phyloP scores from a whole-genome alignment of 2,113 vertebrate species.

The Ia io region DNA sequence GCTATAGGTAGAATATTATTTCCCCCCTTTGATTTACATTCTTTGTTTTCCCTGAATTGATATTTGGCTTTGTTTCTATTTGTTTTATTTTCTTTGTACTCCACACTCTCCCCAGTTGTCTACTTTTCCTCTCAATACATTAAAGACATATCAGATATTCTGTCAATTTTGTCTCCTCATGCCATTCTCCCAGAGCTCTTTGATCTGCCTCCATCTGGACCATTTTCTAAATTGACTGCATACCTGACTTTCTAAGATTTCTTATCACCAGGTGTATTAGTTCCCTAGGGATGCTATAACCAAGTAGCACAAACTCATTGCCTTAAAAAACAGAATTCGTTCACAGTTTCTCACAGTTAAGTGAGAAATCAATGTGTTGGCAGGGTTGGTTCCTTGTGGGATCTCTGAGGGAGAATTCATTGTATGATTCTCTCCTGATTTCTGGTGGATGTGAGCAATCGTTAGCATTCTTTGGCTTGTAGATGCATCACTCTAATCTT shows the following conservation, averaged over 20 bases:
- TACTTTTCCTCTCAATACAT: background rate
- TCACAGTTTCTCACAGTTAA: background rate
- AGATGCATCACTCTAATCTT: background rate
- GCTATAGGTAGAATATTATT: background rate
- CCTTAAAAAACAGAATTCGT: background rate
- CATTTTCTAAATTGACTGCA: background rate
- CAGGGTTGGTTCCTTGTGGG: background rate
- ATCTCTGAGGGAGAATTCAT: background rate
- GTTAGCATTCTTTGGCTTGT: background rate
- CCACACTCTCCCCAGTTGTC: background rate
- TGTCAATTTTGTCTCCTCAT: background rate
- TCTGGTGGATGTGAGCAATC: background rate
- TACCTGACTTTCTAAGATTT: background rate
- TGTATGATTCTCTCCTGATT: background rate
- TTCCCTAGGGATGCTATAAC: background rate
- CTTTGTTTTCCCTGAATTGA: background rate
- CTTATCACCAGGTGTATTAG: background rate
- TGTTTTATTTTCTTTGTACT: background rate
- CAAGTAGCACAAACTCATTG: background rate
- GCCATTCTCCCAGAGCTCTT: background rate
- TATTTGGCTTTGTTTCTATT: background rate
- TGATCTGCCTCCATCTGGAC: background rate
- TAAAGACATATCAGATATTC: background rate
- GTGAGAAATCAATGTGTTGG: background rate
- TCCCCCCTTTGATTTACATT: background rate